These are phyloP conservation scores for Artibeus lituratus DNA, from an alignment of 2,797 vertebrate genomes.

Conservation along the genomic window DNA sequence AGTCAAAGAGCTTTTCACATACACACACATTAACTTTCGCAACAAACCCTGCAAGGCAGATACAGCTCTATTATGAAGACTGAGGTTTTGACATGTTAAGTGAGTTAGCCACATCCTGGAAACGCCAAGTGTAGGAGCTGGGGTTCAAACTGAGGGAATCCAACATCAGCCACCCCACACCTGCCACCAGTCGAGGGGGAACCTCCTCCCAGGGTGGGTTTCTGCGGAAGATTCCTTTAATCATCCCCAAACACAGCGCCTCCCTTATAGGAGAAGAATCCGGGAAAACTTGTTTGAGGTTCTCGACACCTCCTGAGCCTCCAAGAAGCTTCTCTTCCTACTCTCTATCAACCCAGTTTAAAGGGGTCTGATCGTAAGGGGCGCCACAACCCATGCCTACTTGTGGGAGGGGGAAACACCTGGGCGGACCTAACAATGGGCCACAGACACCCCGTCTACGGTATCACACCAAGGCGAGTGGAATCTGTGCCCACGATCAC, in stretches of 20 bases:
- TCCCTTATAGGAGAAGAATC: neutral
- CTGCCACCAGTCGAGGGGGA: neutral
- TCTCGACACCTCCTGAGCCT: neutral
- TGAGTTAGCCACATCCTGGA: neutral
- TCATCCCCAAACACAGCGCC: neutral
- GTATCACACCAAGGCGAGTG: neutral
- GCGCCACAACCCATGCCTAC: neutral
- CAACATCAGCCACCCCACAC: neutral
- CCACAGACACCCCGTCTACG: neutral
- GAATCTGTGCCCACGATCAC: neutral
- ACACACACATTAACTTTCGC: neutral
- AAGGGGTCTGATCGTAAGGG: neutral
- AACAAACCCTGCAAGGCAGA: neutral
- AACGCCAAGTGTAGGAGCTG: neutral
- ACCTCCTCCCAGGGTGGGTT: neutral
- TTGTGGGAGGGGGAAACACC: neutral
- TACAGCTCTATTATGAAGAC: neutral
- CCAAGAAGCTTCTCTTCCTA: neutral
- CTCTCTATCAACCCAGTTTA: neutral
- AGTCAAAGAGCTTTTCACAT: neutral
- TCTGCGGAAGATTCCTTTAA: neutral
- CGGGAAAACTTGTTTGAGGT: neutral
- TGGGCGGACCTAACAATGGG: neutral
- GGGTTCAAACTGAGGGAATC: neutral
- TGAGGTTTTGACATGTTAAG: neutral